These are phyloP conservation scores for Gymnopithys bicolor DNA, from an alignment of 2,797 vertebrate genomes.

Conservation along the genomic window DNA sequence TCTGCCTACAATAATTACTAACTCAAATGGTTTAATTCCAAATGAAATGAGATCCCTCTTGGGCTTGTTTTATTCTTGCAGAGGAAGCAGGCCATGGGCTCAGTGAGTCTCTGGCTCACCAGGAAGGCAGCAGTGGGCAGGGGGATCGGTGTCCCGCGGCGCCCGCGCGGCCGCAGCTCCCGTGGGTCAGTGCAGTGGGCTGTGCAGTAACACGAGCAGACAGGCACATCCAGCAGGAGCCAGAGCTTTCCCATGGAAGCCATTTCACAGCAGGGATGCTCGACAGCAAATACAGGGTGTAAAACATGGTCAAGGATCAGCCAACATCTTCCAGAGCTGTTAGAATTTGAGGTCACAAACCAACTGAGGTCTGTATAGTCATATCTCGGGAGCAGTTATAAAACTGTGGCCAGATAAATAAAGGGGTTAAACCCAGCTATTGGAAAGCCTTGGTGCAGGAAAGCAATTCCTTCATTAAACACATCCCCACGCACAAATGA, in stretches of 20 bases:
- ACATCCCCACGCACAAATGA: background rate
- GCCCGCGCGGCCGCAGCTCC: background rate
- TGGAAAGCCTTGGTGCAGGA: background rate
- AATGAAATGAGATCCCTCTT: background rate
- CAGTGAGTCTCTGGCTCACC: background rate
- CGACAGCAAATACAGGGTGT: background rate
- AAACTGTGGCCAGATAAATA: background rate
- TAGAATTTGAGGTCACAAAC: background rate
- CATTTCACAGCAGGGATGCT: constrained; percentile 6
- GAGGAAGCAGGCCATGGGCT: background rate
- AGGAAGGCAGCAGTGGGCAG: background rate
- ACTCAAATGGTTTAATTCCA: background rate
- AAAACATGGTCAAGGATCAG: background rate
- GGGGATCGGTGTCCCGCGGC: background rate
- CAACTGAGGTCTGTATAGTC: background rate
- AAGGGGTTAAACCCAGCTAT: background rate
- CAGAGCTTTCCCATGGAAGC: background rate
- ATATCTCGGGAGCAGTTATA: background rate
- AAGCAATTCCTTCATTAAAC: background rate
- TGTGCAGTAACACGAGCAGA: background rate
- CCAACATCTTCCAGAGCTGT: background rate
- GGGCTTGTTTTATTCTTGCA: background rate
- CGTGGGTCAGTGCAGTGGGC: background rate
- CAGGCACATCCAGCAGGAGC: background rate
- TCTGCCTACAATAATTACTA: constrained; percentile 10